Evolutionary conservation across 2,888 invertebrate genomes (phyloP).

Genomic region (Scelioninae gen. 2): DNA sequence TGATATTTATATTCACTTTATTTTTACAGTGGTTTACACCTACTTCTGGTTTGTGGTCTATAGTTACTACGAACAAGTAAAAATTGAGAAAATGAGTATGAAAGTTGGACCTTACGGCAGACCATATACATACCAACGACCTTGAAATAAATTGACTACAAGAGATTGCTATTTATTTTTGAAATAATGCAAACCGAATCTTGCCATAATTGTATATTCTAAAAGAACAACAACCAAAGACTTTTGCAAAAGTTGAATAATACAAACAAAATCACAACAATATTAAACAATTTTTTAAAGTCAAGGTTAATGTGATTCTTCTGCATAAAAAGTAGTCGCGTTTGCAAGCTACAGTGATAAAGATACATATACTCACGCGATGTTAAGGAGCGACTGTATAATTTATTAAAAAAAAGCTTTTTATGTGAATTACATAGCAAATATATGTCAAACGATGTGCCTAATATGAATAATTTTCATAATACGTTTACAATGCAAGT

Average conservation of each 20-base stretch:
- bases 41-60: conserved; percentile 91
- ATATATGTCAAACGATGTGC: conserved; percentile 12
- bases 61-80: conserved; percentile 85
- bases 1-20: too few species aligned
- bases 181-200: conserved; percentile 37
- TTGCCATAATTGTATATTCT: conserved; percentile 49
- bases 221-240: conserved; percentile 40
- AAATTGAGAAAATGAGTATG: conserved; percentile 71
- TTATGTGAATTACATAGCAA: conserved; percentile 5
- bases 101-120: conserved; percentile 73
- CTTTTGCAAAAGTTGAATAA: conserved; percentile 15
- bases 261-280: background rate
- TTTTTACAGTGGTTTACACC: conserved; percentile 83
- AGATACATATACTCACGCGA: conserved; percentile 2
- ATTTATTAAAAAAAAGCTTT: conserved; percentile 1
- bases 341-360: background rate
- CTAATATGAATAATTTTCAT: conserved; percentile 41
- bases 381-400: conserved; percentile 7
- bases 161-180: conserved; percentile 22
- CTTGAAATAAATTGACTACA: conserved; percentile 62
- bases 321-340: too few species aligned
- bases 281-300: conserved; percentile 1
- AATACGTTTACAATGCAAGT: conserved; percentile 45
- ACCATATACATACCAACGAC: conserved; percentile 72
- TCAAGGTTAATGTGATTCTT: too few species aligned